Percentiles rank a stretch among this genome's conserved stretches.
phyloP scores from a whole-genome alignment of 2,113 vertebrate genomes.

The Cercocebus atys region DNA sequence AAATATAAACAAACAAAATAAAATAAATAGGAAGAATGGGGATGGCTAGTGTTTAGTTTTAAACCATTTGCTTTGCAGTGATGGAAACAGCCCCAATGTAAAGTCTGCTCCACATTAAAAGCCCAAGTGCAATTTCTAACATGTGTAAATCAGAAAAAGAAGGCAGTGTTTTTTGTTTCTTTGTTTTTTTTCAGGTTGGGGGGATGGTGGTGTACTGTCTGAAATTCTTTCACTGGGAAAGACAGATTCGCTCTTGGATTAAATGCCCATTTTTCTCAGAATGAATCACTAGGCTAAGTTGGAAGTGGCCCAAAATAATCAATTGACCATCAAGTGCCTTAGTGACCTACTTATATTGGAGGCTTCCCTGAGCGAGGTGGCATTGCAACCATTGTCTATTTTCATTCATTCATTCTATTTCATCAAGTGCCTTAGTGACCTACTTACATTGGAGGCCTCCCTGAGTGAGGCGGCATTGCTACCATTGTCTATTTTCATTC shows the following conservation, averaged over 20 bases:
- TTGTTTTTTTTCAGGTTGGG: no score
- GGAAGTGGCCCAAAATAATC: not conserved
- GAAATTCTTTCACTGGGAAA: not conserved
- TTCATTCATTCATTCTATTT: not conserved
- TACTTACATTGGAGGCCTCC: no score
- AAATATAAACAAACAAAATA: no score
- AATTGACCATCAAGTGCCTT: not conserved
- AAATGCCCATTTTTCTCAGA: not conserved
- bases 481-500: not conserved
- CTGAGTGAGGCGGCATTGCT: no score
- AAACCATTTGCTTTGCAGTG: not conserved
- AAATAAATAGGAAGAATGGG: not conserved
- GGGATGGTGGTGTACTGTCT: not conserved
- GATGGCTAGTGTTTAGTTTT: not conserved
- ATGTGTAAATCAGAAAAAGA: not conserved
- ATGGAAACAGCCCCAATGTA: not conserved
- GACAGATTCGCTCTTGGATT: not conserved
- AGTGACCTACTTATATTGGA: not conserved
- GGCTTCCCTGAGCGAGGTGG: not conserved
- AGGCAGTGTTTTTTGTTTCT: not conserved
- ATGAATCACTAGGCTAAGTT: not conserved
- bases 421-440: not conserved
- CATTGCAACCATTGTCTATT: no score
- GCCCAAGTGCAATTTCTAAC: not conserved
- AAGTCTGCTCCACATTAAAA: not conserved